Evolutionary conservation across 2,113 vertebrate genomes (phyloP).

Genomic region (Merops nubicus): DNA sequence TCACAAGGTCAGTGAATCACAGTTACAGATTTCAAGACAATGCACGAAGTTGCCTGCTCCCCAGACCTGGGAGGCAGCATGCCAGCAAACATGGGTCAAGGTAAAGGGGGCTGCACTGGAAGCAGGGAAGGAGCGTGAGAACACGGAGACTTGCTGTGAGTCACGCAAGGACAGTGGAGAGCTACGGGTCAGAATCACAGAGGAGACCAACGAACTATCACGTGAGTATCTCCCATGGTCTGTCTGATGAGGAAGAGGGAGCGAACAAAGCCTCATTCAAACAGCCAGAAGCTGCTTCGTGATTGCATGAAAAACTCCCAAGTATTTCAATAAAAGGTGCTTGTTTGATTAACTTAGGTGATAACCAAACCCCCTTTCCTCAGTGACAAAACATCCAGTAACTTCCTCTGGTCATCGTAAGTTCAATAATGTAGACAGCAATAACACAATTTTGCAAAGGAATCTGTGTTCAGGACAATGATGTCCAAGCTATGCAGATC

Average conservation of each 20-base stretch:
- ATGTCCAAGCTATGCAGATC: neutral
- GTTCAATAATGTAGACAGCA: neutral
- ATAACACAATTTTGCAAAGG: neutral
- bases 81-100: neutral
- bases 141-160: neutral
- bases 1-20: too few species aligned
- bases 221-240: too few species aligned
- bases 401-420: neutral
- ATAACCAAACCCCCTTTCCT: neutral
- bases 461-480: neutral
- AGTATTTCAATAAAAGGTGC: neutral
- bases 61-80: too few species aligned
- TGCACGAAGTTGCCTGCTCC: too few species aligned
- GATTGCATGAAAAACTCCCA: neutral
- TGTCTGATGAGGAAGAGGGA: neutral
- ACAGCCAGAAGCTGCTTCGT: neutral
- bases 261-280: neutral
- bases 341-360: neutral
- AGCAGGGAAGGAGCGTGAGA: neutral
- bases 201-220: too few species aligned
- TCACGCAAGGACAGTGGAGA: neutral
- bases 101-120: neutral
- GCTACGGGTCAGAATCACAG: fast-evolving
- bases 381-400: neutral
- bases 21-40: too few species aligned